Conservation (phyloP, 2,888 invertebrate species). For the Atethmia centrago region DNA sequence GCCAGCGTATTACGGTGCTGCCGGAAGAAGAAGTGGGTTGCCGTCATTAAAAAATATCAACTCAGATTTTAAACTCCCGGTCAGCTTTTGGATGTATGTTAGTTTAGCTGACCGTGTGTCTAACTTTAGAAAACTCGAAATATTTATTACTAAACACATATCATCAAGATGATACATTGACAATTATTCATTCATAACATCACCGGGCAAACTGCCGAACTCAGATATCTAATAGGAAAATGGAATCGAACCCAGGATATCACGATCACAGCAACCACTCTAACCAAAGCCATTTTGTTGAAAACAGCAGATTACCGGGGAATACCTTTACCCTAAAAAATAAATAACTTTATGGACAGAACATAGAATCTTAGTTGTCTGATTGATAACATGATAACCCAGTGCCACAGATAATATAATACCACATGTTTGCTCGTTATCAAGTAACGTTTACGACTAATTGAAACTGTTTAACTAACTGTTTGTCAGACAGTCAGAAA, state of each 20-base stretch:
- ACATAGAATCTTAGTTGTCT: neutral
- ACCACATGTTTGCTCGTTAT: conserved; percentile 19
- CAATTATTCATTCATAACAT: neutral
- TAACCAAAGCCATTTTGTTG: neutral
- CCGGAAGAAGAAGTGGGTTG: too few relatives aligned
- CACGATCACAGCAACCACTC: neutral
- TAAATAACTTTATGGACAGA: conserved; percentile 4
- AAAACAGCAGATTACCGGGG: neutral
- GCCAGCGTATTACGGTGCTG: too few relatives aligned
- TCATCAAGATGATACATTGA: neutral
- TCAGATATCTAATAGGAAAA: neutral
- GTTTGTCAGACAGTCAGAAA: neutral
- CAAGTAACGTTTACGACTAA: conserved; percentile 11
- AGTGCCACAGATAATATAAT: too few relatives aligned
- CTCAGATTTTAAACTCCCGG: too few relatives aligned
- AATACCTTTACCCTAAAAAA: neutral
- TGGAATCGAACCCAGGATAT: neutral
- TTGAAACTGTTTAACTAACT: conserved; percentile 19
- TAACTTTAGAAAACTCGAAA: neutral
- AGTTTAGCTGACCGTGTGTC: too few relatives aligned
- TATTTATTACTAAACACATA: neutral
- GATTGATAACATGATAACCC: conserved; percentile 17
- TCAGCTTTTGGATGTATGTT: too few relatives aligned
- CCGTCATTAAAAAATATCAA: too few relatives aligned
- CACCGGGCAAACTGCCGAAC: neutral